Conservation (phyloP, 2,113 vertebrate species). For the Eptesicus fuscus region DNA sequence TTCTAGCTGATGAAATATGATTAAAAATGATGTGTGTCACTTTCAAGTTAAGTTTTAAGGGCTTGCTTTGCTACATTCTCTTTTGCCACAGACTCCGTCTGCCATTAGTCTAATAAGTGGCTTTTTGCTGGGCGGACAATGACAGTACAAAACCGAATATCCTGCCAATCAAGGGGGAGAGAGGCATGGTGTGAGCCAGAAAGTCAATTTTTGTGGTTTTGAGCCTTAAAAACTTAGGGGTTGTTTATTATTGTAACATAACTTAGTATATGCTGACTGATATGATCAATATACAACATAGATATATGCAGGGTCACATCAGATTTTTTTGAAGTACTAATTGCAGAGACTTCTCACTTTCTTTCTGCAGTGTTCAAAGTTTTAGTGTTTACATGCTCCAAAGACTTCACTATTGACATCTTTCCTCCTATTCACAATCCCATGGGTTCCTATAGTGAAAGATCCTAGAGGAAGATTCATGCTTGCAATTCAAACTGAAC, state of each 20-base stretch:
- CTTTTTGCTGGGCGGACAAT: not conserved
- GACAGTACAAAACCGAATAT: not conserved
- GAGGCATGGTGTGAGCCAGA: not conserved
- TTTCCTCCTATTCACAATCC: not conserved
- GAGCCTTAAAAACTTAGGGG: not conserved
- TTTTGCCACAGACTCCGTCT: not conserved
- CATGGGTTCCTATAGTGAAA: not conserved
- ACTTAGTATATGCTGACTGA: not conserved
- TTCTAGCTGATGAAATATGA: not conserved
- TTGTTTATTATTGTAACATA: not conserved
- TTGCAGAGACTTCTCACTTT: not conserved
- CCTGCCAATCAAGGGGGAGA: fast-evolving
- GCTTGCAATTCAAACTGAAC: not conserved
- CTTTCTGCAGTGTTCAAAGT: not conserved
- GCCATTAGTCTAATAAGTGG: not conserved
- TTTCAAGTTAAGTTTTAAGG: not conserved
- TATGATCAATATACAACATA: not conserved
- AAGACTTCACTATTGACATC: not conserved
- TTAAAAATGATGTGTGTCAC: not conserved
- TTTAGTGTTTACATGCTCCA: not conserved
- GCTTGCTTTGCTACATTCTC: not conserved
- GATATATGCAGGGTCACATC: not conserved
- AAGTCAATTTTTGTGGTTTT: not conserved
- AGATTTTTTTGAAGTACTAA: not conserved
- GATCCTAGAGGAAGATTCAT: not conserved